Conservation (phyloP, 2,113 vertebrate species). For the Oreochromis niloticus region DNA sequence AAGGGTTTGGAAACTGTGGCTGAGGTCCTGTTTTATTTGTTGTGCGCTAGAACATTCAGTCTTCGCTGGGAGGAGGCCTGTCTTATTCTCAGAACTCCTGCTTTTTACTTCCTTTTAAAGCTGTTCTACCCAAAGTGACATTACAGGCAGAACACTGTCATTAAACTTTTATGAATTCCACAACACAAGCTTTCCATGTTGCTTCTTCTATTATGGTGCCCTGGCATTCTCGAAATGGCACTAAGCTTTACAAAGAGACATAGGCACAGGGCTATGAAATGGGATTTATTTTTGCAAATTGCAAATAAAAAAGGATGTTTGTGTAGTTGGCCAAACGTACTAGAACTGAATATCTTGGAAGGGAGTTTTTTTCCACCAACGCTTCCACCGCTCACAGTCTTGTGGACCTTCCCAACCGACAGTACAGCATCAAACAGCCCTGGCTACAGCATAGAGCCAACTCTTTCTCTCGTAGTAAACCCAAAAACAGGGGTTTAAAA, state of each 20-base stretch:
- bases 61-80: background rate
- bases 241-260: background rate
- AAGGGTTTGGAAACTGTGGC: constrained; percentile 50
- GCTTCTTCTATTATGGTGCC: background rate
- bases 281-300: constrained; percentile 54
- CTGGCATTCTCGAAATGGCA: constrained; percentile 2
- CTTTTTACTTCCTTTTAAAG: constrained; percentile 6
- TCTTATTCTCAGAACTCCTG: constrained; percentile 6
- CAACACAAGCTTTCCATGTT: background rate
- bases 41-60: constrained; percentile 36
- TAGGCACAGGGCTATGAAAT: constrained; percentile 51
- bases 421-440: constrained; percentile 61
- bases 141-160: constrained; percentile 11
- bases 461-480: constrained; percentile 44
- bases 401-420: constrained; percentile 67
- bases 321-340: background rate
- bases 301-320: constrained; percentile 6
- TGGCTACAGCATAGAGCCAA: constrained; percentile 65
- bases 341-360: background rate
- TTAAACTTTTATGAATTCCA: constrained; percentile 52
- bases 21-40: constrained; percentile 59
- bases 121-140: constrained; percentile 25
- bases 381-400: constrained; percentile 49
- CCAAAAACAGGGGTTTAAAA: background rate
- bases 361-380: background rate